Evolutionary conservation across 2,888 invertebrate species (phyloP).

Genomic region (Catonia carolina): DNA sequence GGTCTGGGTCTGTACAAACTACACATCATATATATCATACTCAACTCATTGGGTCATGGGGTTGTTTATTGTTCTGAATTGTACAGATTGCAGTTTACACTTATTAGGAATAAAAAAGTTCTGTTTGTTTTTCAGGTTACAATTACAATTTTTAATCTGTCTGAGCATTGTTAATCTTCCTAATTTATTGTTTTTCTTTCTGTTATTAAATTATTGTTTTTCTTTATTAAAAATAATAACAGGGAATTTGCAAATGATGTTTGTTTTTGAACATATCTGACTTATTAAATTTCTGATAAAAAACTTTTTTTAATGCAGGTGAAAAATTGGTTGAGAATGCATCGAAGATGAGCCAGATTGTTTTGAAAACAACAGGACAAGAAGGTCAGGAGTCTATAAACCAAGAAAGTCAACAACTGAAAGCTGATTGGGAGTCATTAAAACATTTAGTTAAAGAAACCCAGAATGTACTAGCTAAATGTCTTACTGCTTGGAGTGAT

Average conservation of each 20-base stretch:
- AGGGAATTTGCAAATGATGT: too few relatives aligned
- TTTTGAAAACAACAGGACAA: conserved; percentile 67
- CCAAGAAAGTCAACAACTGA: conserved; percentile 73
- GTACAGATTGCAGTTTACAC: too few relatives aligned
- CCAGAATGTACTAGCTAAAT: conserved; percentile 64
- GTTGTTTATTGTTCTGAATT: too few relatives aligned
- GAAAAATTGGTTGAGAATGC: conserved; percentile 66
- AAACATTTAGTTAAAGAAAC: conserved; percentile 70
- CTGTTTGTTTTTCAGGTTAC: too few relatives aligned
- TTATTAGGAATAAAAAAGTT: neutral
- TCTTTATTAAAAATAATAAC: too few relatives aligned
- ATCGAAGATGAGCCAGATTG: conserved; percentile 64
- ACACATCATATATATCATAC: too few relatives aligned
- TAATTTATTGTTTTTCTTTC: too few relatives aligned
- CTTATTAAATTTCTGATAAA: neutral
- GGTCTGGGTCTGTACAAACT: too few relatives aligned
- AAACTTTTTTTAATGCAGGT: conserved; percentile 29
- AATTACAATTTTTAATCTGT: neutral
- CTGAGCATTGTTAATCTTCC: neutral
- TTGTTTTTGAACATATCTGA: too few relatives aligned
- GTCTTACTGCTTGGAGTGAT: conserved; percentile 73
- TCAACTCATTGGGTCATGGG: too few relatives aligned
- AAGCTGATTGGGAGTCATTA: conserved; percentile 74
- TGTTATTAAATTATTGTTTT: too few relatives aligned
- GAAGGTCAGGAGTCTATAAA: conserved; percentile 77